Base-by-base conservation (phyloP, 2,113 vertebrate species). In the Hymenochirus boettgeri region DNA sequence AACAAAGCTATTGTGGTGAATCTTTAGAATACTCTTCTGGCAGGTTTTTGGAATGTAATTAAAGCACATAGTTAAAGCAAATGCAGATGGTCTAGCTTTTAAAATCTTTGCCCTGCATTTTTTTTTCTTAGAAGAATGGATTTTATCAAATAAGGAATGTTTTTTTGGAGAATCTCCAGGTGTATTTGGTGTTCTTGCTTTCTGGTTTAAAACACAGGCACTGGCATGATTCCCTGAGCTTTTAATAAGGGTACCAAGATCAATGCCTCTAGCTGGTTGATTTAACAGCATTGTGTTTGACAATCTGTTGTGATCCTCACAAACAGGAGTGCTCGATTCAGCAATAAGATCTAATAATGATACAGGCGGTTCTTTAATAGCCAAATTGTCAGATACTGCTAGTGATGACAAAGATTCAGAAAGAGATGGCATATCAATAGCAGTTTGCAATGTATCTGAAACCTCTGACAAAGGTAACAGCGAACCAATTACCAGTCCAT, bases 1-100 rank as follows among this genome's bases (percentile, higher is more conserved):
- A 62, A 80, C 62, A 1, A 78, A 85, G 69, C 74, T 82, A 67
- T 86, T 85, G 0, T 86, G 74, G 69, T 87, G 80, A 18, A 78
- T 18, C 22, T 72, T 64, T 72, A 72, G 25, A 18, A 74, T 47
- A 19, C 1, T 69, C 24, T 72, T 77, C 64, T 73, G 86, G 64
- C 53, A 82, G 22, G 64, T 75, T 70, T 75, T 83, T 8, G 82
- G 76, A 69, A 80, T 80, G 11, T 86, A 87, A 59, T 24, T 83
- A 71, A 91, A 82, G 26, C 90, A 93, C 61, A 99, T 73, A 0
- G 92, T 88, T 58, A 92, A 74, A 4, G 94, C 96, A 77, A 99
- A 98, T 42, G 91, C 79, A 23, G 95, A 99, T 2, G 95, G 95
- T 72, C 76, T 77, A 10, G 94, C 94, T 89, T 80, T 15, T 67